Percentiles rank a stretch among this genome's conserved stretches.
These are phyloP conservation scores for Teleiodes luculella DNA, from an alignment of 2,888 invertebrate species.

Conservation along the genomic window DNA sequence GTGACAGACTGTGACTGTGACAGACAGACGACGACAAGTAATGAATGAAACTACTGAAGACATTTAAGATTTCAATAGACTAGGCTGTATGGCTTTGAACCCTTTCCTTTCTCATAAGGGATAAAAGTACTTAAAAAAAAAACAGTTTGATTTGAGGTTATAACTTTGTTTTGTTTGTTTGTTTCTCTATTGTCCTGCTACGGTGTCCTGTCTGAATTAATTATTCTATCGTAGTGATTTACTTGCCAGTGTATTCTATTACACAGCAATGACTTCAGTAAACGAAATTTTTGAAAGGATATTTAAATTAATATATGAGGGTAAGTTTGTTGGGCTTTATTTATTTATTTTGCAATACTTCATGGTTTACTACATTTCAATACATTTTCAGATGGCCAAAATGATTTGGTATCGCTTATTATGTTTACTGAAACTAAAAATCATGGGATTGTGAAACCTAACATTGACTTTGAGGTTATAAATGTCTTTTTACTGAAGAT, in stretches of 20 bases:
- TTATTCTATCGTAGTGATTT: too few relatives aligned
- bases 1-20: too few relatives aligned
- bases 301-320: slow-evolving; percentile 41
- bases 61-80: too few relatives aligned
- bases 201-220: too few relatives aligned
- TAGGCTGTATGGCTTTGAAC: too few relatives aligned
- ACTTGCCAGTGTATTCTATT: too few relatives aligned
- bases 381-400: slow-evolving; percentile 45
- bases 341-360: background rate
- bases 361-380: background rate
- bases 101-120: too few relatives aligned
- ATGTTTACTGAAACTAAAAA: slow-evolving; percentile 23
- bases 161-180: background rate
- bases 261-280: slow-evolving; percentile 28
- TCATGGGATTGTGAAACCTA: slow-evolving; percentile 21
- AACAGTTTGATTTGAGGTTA: too few relatives aligned
- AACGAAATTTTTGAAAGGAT: slow-evolving; percentile 39
- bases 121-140: too few relatives aligned
- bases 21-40: too few relatives aligned
- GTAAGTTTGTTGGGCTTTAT: slow-evolving; percentile 30
- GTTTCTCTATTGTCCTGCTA: background rate
- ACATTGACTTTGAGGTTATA: slow-evolving; percentile 37
- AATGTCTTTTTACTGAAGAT: slow-evolving; percentile 65
- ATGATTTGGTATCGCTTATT: slow-evolving; percentile 37
- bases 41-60: too few relatives aligned